Conservation (phyloP, 2,113 vertebrate species). For the Poecilia latipinna region DNA sequence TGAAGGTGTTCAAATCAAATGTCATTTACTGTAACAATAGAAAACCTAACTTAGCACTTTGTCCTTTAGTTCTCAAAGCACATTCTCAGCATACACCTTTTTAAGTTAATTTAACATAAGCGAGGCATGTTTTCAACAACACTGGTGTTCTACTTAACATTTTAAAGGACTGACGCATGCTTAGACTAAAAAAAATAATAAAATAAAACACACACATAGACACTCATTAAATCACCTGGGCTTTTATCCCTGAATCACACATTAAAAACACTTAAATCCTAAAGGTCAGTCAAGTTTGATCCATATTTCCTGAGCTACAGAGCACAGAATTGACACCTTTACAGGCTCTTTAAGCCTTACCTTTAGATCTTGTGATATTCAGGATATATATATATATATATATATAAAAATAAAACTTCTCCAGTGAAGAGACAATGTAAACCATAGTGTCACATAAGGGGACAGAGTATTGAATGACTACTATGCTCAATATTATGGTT, state of each 20-base stretch:
- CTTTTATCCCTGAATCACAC: constrained; percentile 2
- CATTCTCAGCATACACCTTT: constrained; percentile 24
- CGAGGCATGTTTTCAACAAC: constrained; percentile 15
- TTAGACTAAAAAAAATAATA: background rate
- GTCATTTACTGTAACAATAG: constrained; percentile 50
- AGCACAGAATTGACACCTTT: constrained; percentile 46
- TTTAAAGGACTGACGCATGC: background rate
- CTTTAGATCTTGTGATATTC: constrained; percentile 66
- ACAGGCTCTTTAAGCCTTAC: constrained; percentile 31
- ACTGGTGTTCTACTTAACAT: constrained; percentile 3
- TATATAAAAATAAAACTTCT: constrained; percentile 12
- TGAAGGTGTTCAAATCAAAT: constrained; percentile 66
- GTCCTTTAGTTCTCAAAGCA: constrained; percentile 62
- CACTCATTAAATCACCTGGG: background rate
- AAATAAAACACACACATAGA: background rate
- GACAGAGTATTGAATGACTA: constrained; percentile 75
- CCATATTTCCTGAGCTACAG: constrained; percentile 28
- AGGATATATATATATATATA: constrained; percentile 35
- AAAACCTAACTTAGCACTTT: constrained; percentile 55
- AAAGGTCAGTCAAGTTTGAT: constrained; percentile 40
- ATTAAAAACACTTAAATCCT: constrained; percentile 23
- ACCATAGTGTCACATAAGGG: constrained; percentile 63
- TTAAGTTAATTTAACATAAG: constrained; percentile 18
- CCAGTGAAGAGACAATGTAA: constrained; percentile 31
- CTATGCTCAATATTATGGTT: constrained; percentile 74